phyloP scores from a whole-genome alignment of 2,113 vertebrate species.

The Nothocercus nigrocapillus region DNA sequence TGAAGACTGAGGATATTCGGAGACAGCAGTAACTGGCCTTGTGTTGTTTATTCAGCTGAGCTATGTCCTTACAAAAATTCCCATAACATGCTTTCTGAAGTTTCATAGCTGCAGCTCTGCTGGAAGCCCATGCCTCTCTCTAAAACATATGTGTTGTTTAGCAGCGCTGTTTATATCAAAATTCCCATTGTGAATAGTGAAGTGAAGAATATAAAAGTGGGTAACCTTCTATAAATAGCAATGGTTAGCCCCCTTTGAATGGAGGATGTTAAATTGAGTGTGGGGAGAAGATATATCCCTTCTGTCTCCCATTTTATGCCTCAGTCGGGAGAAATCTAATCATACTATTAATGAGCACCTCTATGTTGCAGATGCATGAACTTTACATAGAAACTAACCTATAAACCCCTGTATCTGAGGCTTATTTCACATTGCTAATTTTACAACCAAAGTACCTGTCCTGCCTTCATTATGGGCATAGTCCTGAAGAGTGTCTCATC shows the following conservation, averaged over 20 bases:
- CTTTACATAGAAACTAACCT: neutral
- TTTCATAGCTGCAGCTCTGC: slow-evolving; percentile 37
- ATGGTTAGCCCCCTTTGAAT: neutral
- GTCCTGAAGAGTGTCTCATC: neutral
- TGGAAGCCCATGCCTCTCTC: slow-evolving; percentile 40
- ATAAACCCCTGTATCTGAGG: neutral
- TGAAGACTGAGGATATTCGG: slow-evolving; percentile 40
- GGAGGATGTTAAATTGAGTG: slow-evolving; percentile 18
- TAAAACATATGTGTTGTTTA: slow-evolving; percentile 56
- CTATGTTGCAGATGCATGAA: neutral
- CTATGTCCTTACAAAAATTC: slow-evolving; percentile 57
- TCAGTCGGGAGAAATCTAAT: neutral
- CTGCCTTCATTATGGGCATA: neutral
- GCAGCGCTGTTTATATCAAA: slow-evolving; percentile 38
- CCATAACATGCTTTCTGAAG: slow-evolving; percentile 39
- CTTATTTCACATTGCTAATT: neutral
- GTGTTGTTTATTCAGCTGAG: slow-evolving; percentile 52
- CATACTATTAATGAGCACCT: neutral
- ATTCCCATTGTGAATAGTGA: slow-evolving; percentile 56
- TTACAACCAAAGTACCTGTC: neutral
- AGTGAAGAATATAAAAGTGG: slow-evolving; percentile 55
- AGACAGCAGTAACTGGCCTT: slow-evolving; percentile 50
- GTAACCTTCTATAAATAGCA: slow-evolving; percentile 24
- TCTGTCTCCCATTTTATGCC: neutral
- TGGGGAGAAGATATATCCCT: neutral